Evolutionary conservation across 2,888 invertebrate species (phyloP).

Genomic region (Mythimna pallens): DNA sequence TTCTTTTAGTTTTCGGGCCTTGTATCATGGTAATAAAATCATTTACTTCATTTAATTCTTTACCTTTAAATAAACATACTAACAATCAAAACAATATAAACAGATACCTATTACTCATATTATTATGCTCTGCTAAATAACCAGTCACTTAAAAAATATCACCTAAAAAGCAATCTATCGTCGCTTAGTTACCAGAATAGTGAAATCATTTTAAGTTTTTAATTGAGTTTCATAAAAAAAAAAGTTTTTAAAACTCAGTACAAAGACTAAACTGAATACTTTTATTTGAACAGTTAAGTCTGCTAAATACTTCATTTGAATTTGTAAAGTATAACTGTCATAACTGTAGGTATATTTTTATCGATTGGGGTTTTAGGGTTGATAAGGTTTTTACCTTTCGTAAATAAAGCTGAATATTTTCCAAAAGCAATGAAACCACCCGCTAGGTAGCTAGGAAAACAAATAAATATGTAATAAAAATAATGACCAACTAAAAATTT

Average conservation of each 20-base stretch:
- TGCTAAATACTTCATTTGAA: not conserved
- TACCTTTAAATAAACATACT: no score
- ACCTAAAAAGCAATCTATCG: no score
- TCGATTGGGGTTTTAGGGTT: no score
- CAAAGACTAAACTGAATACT: constrained; percentile 7
- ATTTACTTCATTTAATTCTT: not conserved
- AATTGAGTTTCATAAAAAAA: constrained; percentile 5
- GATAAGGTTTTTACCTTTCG: no score
- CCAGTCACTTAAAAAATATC: no score
- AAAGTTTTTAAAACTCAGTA: constrained; percentile 32
- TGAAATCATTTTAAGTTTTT: constrained; percentile 1
- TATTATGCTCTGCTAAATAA: no score
- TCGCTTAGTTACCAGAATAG: not conserved
- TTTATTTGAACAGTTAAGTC: constrained; percentile 21
- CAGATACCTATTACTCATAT: no score
- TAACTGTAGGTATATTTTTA: no score
- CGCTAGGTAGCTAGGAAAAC: not conserved
- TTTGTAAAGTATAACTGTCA: not conserved
- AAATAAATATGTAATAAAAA: constrained; percentile 12
- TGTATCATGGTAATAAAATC: not conserved
- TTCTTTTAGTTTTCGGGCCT: not conserved
- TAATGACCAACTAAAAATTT: not conserved
- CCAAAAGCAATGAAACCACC: no score
- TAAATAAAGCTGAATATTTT: no score
- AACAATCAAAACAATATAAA: no score